Evolutionary conservation across 2,113 vertebrate species (phyloP), one percentile per base, ranked within the genome.

Genomic region (Paedocypris sp.): DNA sequence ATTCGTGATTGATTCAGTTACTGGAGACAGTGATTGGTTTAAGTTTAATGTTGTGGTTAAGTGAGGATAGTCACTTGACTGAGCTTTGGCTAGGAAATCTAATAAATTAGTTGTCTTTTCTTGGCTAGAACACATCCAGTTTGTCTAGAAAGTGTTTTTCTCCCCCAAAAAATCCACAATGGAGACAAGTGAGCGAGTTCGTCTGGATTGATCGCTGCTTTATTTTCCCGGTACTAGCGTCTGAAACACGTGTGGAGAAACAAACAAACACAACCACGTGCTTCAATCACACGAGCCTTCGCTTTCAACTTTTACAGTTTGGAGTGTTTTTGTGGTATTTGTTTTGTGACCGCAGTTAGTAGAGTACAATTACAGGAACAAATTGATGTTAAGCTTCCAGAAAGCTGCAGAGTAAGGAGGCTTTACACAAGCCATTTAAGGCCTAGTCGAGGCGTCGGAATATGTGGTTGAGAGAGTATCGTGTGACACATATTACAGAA

Each of bases 1-100:
- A 41, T 36, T 41, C 5, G 12, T 25, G 48, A 41, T 42, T 18
- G 5, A 2, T 32, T 42, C n/a, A 5, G 15, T 31, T 49, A 41
- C 16, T 35, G 41, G 26, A 23, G 59, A 47, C 49, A 61, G 31
- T 39, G 36, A 20, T 68, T 41, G 23, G 60, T n/a, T 38, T 25
- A 16, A 26, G 66, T 58, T 50, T 48, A 45, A 51, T 32, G 45
- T 25, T 9, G 26, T 3, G 10, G 19, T 51, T 45, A 48, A 43
- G 23, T 47, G 12, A 4, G 46, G 35, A 39, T 39, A 47, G 52
- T 52, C 43, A 47, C 22, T 18, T 60, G 16, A 23, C 36, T 23
- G n/a, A 38, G 25, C 6, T 8, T n/a, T 36, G 16, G 36, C 6
- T 5, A 18, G 6, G 3, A 4, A 10, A 2, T 7, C 23, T 26